Base-by-base conservation (phyloP, 2,888 invertebrate species). In the Apodemia zela region DNA sequence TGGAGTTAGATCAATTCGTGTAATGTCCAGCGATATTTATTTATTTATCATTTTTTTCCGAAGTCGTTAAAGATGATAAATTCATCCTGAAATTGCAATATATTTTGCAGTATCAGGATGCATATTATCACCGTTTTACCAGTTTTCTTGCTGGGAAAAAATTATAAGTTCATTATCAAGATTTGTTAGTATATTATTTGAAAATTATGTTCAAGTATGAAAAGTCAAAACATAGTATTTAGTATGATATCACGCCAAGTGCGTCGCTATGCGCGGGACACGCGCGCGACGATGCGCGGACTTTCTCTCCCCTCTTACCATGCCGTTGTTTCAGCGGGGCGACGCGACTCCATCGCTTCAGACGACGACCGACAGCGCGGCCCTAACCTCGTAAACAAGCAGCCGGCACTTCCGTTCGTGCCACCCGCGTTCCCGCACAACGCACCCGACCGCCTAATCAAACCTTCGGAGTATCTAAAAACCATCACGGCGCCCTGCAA, bases 391-490 rank as follows among this genome's bases (percentile, higher is more conserved):
- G 95, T 96, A 78, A 96, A 96, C 92, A 96, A 96, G 87, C 97
- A 97, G 85, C 93, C 97, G 81, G 97, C 95, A 72, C 92, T 97
- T 72, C 97, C 98, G 70, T 98, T 98, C 92, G 95, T 98, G 79
- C 98, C 97, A 67, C 98, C 98, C 65, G 96, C 96, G 86, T 98
- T 98, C 90, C 96, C 96, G 63, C 93, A 94, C 80, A 94, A 95
- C 84, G 95, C 96, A 78, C 94, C 96, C 66, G 96, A 97, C 87
- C 94, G 96, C 67, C 94, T 98, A 72, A 97, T 98, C 82, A 98
- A 98, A 80, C 98, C 98, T 63, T 97, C 97, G 68, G 98, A 98
- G 89, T 98, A 98, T 85, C 90, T 98, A 74, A 95, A 95, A 80
- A 97, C 97, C 80, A 96, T 98, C 87, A 96, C 93, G 77, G 92